phyloP scores from a whole-genome alignment of 1,140 invertebrate genomes.

The Ceratoteleas bidentatus region DNA sequence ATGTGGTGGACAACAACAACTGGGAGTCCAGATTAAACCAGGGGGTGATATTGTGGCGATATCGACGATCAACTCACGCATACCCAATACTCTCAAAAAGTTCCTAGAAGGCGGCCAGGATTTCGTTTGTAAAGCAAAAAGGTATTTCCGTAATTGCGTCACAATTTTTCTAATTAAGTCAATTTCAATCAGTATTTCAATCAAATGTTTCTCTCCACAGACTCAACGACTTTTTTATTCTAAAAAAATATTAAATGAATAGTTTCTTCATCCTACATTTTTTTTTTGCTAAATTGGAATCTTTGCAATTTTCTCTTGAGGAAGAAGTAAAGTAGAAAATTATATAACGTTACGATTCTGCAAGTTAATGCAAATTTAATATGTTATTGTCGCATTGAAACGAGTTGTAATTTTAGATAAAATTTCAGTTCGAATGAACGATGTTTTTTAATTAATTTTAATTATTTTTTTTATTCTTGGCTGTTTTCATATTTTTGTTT shows the following conservation, averaged over 20 bases:
- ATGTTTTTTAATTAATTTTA: too few relatives aligned
- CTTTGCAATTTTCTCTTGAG: too few relatives aligned
- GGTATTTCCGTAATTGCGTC: slow-evolving; percentile 72
- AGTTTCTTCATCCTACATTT: too few relatives aligned
- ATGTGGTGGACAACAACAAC: slow-evolving; percentile 80
- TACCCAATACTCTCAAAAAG: slow-evolving; percentile 83
- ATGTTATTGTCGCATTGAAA: too few relatives aligned
- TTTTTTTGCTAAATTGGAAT: too few relatives aligned
- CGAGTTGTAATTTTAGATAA: too few relatives aligned
- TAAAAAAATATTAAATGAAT: not conserved
- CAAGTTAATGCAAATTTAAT: too few relatives aligned
- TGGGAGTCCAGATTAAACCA: slow-evolving; percentile 82
- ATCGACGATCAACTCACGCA: slow-evolving; percentile 82
- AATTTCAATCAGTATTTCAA: not conserved
- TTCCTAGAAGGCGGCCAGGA: slow-evolving; percentile 82
- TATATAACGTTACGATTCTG: too few relatives aligned
- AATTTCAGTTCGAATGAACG: too few relatives aligned
- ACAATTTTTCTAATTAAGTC: slow-evolving; percentile 2
- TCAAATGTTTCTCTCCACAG: not conserved
- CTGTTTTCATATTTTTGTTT: too few relatives aligned
- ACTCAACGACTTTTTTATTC: not conserved
- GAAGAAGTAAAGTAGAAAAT: too few relatives aligned
- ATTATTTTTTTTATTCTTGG: too few relatives aligned
- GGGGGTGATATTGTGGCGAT: slow-evolving; percentile 83
- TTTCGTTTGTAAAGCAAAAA: slow-evolving; percentile 81